Conservation (phyloP, 64 coral and sea anemone species). For the Pocillopora verrucosa region DNA sequence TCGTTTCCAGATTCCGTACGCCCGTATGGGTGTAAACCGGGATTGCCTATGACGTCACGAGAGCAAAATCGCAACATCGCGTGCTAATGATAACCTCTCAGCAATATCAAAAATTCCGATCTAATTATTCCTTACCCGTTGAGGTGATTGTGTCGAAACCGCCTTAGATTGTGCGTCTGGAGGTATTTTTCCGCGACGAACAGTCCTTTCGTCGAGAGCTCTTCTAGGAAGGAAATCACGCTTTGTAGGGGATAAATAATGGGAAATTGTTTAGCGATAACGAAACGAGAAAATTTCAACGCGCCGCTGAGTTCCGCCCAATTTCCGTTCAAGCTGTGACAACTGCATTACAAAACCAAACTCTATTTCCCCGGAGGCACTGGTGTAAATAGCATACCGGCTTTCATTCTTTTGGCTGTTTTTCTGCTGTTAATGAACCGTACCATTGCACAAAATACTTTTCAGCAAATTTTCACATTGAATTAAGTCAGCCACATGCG, state of each 20-base stretch:
- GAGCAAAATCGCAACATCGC: background rate
- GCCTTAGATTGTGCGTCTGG: background rate
- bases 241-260: background rate
- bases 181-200: background rate
- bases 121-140: background rate
- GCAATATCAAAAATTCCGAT: background rate
- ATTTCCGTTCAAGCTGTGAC: background rate
- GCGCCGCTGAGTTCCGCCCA: background rate
- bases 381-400: background rate
- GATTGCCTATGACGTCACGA: background rate
- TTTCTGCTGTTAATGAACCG: background rate
- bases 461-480: too few species aligned
- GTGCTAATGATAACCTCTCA: background rate
- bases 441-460: too few species aligned
- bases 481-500: too few species aligned
- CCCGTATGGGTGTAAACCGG: background rate
- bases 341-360: background rate
- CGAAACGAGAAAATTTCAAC: background rate
- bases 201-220: background rate
- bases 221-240: background rate
- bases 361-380: background rate
- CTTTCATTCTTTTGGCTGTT: background rate
- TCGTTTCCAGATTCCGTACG: too few species aligned
- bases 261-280: background rate
- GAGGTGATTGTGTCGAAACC: background rate